Evolutionary conservation across 1,140 invertebrate species (phyloP).

Genomic region (Drosophila fuyamai): DNA sequence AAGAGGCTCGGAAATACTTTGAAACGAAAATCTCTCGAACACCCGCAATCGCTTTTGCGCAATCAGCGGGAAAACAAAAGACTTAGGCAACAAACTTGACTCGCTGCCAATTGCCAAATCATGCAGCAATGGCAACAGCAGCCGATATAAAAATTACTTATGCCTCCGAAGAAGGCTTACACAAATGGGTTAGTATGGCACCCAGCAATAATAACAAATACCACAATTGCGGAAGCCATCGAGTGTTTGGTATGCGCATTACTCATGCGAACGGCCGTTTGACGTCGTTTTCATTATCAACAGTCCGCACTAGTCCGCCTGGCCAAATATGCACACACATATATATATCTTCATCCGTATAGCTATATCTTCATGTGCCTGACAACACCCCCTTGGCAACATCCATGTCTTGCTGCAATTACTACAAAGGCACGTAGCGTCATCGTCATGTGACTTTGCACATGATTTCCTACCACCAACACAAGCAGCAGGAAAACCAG

Average conservation of each 20-base stretch:
- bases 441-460: slow-evolving; percentile 78
- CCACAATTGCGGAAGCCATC: slow-evolving; percentile 56
- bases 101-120: slow-evolving; percentile 74
- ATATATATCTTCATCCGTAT: slow-evolving; percentile 1
- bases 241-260: slow-evolving; percentile 60
- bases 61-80: slow-evolving; percentile 67
- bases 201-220: slow-evolving; percentile 14
- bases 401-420: slow-evolving; percentile 74
- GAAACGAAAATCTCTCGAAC: slow-evolving; percentile 8
- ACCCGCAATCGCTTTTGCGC: slow-evolving; percentile 59
- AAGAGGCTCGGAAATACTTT: slow-evolving; percentile 4
- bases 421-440: slow-evolving; percentile 68
- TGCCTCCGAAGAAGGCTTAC: slow-evolving; percentile 34
- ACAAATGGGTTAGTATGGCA: slow-evolving; percentile 63
- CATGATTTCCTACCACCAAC: slow-evolving; percentile 80
- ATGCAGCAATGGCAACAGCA: slow-evolving; percentile 49
- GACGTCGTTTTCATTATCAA: slow-evolving; percentile 72
- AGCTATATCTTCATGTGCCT: slow-evolving; percentile 7
- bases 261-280: slow-evolving; percentile 50
- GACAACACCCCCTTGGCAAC: slow-evolving; percentile 38
- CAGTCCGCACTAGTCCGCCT: slow-evolving; percentile 19
- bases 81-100: slow-evolving; percentile 79
- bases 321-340: slow-evolving; percentile 50
- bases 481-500: slow-evolving; percentile 30
- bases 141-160: slow-evolving; percentile 33